phyloP scores from a whole-genome alignment of 2,113 vertebrate genomes.

The Chionomys nivalis region DNA sequence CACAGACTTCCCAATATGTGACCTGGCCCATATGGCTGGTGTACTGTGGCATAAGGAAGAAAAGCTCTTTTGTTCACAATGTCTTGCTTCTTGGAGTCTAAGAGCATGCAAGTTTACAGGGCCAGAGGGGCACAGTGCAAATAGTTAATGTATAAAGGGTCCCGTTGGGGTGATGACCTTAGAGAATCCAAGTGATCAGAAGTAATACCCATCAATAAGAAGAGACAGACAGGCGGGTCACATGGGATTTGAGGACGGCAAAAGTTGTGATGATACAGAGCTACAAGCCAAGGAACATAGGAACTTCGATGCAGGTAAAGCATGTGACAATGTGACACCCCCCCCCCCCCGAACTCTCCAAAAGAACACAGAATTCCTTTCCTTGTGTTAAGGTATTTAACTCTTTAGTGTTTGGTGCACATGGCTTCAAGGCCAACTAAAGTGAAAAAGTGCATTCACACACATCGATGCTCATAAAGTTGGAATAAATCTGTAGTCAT shows the following conservation, averaged over 20 bases:
- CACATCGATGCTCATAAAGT: background rate
- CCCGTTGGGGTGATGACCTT: no score
- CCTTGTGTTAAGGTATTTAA: background rate
- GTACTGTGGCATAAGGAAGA: background rate
- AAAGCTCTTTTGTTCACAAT: no score
- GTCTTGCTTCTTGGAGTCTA: background rate
- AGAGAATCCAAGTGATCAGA: background rate
- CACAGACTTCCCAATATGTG: background rate
- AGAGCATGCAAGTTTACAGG: background rate
- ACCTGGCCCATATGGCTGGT: background rate
- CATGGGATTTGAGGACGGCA: background rate
- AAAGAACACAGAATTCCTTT: background rate
- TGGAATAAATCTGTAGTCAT: background rate
- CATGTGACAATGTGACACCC: no score
- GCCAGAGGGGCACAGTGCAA: background rate
- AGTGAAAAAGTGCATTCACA: background rate
- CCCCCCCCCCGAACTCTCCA: no score
- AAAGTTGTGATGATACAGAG: background rate
- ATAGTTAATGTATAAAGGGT: background rate
- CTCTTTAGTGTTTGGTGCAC: background rate
- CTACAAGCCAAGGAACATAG: background rate
- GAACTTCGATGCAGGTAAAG: background rate
- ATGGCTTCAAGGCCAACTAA: background rate
- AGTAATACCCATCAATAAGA: background rate
- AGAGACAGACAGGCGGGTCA: background rate